Evolutionary conservation across 2,797 vertebrate genomes (phyloP), one percentile per base, ranked within the genome.

Genomic region (Thamnophis elegans): DNA sequence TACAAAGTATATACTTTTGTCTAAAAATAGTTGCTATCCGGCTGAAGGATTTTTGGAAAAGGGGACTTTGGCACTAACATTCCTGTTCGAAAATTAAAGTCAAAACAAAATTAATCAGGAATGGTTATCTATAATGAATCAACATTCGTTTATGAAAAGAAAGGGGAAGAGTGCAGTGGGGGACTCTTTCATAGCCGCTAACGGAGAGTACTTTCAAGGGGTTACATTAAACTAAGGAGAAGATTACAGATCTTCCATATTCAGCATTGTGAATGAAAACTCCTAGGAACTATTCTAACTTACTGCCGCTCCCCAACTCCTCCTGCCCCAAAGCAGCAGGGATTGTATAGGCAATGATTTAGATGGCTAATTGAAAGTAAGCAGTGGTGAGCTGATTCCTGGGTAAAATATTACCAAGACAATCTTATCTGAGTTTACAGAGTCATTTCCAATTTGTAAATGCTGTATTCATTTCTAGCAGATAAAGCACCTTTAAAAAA

Each of bases 371-470:
- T 97, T 98, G 97, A 97, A 97, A 97, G 95, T 95, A 97, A 97
- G 94, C 96, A 95, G 59, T 94, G 93, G 95, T 95, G 95, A 97
- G 95, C 95, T 92, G 93, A 95, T 97, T 95, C 95, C 95, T 95
- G 96, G 95, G 96, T 96, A 95, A 94, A 96, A 92, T 97, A 96
- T 97, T 97, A 96, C 96, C 92, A 94, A 97, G 96, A 97, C 97
- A 97, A 97, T 98, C 97, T 98, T 98, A 98, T 98, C 98, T 97
- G 96, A 94, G 95, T 96, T 96, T 96, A 97, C 97, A 98, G 97
- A 97, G 97, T 96, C 96, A 95, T 96, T 97, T 97, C 95, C 96
- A 96, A 96, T 97, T 96, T 96, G 96, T 97, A 96, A 97, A 96
- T 96, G 96, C 93, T 96, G 93, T 96, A 93, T 96, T 96, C 95